These are phyloP conservation scores for Bos taurus DNA, from an alignment of 2,113 vertebrate species.

Conservation along the genomic window DNA sequence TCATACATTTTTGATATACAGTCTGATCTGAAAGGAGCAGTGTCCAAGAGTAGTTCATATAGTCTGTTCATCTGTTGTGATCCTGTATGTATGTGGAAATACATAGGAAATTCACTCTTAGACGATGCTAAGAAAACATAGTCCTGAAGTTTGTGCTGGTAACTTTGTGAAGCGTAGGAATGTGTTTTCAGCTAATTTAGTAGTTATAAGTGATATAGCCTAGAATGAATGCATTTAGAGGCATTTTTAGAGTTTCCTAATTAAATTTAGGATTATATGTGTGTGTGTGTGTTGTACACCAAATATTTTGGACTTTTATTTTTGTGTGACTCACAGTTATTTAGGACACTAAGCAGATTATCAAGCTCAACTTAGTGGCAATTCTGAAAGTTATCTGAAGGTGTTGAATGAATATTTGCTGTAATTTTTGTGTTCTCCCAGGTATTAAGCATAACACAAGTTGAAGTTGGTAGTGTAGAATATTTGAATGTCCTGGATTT, in stretches of 20 bases:
- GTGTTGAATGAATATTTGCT: neutral
- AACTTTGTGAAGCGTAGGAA: neutral
- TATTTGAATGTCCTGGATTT: neutral
- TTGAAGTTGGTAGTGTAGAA: neutral
- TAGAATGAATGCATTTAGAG: neutral
- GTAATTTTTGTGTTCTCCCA: neutral
- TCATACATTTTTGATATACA: neutral
- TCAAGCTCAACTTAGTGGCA: neutral
- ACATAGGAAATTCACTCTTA: neutral
- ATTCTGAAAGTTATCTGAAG: neutral
- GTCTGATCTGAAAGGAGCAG: neutral
- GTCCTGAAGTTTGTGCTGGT: neutral
- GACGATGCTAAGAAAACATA: neutral
- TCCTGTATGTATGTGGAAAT: neutral
- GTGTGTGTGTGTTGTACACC: neutral
- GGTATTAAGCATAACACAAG: neutral
- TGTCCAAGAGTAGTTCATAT: neutral
- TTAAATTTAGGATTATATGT: neutral
- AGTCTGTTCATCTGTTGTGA: neutral
- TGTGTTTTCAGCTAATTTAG: neutral
- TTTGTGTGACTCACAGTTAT: constrained; percentile 1
- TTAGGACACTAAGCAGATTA: neutral
- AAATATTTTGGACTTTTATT: neutral
- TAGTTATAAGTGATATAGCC: neutral
- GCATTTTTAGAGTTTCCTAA: neutral